These are phyloP conservation scores for Rostratula benghalensis DNA, from an alignment of 2,113 vertebrate genomes.

Conservation along the genomic window DNA sequence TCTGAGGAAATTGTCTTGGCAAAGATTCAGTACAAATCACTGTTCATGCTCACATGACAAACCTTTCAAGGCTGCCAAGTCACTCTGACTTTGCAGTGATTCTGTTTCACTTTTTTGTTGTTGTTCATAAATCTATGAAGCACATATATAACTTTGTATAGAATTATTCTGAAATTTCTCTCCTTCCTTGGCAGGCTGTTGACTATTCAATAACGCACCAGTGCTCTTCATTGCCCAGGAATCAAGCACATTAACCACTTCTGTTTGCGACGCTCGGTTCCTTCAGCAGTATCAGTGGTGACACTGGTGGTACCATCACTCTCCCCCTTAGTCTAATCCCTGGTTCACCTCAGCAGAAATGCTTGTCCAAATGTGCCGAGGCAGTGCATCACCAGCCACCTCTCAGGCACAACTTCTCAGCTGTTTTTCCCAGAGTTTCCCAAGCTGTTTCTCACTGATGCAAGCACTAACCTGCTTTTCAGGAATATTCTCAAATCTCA, in stretches of 20 bases:
- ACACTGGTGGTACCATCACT: accelerated
- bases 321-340: neutral
- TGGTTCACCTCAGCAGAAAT: accelerated
- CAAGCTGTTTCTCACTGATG: neutral
- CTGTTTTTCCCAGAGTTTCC: accelerated
- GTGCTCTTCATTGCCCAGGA: neutral
- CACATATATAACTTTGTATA: neutral
- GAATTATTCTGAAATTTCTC: neutral
- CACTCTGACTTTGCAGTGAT: neutral
- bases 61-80: neutral
- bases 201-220: neutral
- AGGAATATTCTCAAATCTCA: neutral
- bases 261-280: accelerated
- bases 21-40: neutral
- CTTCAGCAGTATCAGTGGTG: neutral
- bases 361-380: neutral
- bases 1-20: neutral
- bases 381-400: neutral
- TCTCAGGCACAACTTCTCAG: neutral
- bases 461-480: neutral
- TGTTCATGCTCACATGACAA: neutral
- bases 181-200: neutral
- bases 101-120: neutral
- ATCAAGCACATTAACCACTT: neutral
- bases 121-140: neutral